These are phyloP conservation scores for Bombus cullumanus DNA, from an alignment of 1,140 invertebrate genomes.

Conservation along the genomic window DNA sequence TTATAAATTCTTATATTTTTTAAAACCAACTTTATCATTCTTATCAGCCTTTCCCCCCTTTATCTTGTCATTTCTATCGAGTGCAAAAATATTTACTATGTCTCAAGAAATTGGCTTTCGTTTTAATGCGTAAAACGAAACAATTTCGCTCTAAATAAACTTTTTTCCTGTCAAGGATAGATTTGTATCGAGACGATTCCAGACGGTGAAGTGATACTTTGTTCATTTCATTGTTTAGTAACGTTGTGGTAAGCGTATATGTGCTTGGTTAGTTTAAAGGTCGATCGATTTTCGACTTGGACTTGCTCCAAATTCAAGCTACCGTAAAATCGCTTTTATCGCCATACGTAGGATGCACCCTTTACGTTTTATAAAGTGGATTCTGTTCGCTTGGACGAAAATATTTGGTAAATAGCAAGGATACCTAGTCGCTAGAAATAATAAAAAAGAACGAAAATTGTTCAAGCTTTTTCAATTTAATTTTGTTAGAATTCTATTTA, in stretches of 20 bases:
- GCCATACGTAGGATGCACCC: constrained; percentile 8
- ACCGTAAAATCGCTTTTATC: constrained; percentile 42
- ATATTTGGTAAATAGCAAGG: background rate
- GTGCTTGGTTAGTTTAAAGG: constrained; percentile 46
- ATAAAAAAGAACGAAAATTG: background rate
- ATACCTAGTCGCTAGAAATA: background rate
- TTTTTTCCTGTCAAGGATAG: background rate
- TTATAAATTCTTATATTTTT: no score
- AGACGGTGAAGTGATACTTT: background rate
- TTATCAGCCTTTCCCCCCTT: rapidly evolving
- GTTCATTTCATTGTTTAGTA: background rate
- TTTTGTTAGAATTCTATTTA: background rate
- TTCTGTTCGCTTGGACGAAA: background rate
- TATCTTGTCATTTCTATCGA: background rate
- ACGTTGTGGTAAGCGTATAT: background rate
- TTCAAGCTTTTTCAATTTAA: background rate
- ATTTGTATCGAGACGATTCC: background rate
- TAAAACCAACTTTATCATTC: no score
- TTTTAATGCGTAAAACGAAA: background rate
- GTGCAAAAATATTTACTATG: no score
- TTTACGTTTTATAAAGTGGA: background rate
- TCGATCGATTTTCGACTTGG: constrained; percentile 67
- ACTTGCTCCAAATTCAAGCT: constrained; percentile 57
- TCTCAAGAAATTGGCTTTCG: background rate
- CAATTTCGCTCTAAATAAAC: background rate